phyloP scores from a whole-genome alignment of 2,888 invertebrate genomes.

The Poecilobothrus nobilitatus region DNA sequence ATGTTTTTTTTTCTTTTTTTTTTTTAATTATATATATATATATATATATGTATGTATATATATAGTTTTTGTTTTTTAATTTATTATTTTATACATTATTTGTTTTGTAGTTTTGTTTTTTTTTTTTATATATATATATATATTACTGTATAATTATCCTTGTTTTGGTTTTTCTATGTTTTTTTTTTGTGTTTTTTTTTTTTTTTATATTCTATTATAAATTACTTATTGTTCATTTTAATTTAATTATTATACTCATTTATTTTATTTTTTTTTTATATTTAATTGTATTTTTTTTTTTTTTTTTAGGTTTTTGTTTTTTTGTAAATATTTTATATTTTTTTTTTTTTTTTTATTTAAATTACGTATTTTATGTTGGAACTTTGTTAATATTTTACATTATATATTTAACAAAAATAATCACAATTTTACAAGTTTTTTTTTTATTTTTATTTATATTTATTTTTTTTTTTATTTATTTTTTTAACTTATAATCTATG shows the following conservation, averaged over 20 bases:
- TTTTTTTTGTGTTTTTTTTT: neutral
- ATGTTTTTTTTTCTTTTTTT: no score
- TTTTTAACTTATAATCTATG: constrained; percentile 18
- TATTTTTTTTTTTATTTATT: constrained; percentile 15
- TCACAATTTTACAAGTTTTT: constrained; percentile 26
- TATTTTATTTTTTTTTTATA: constrained; percentile 12
- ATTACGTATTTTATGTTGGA: constrained; percentile 25
- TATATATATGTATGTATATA: no score
- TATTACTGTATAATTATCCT: neutral
- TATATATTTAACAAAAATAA: constrained; percentile 25
- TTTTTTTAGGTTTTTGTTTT: neutral
- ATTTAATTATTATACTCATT: constrained; percentile 16
- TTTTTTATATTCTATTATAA: constrained; percentile 11
- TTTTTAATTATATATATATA: no score
- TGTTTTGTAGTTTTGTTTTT: neutral
- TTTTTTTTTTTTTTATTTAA: constrained; percentile 17
- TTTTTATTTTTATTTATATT: constrained; percentile 16
- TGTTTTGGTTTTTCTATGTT: constrained; percentile 18
- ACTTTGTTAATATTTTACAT: constrained; percentile 6
- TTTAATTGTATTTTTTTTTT: neutral
- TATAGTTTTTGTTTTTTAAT: neutral
- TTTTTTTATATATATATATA: constrained; percentile 2
- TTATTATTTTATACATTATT: neutral
- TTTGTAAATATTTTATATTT: constrained; percentile 13
- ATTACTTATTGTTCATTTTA: constrained; percentile 14